These are phyloP conservation scores for Monochamus alternatus DNA, from an alignment of 2,888 invertebrate genomes.

Conservation along the genomic window DNA sequence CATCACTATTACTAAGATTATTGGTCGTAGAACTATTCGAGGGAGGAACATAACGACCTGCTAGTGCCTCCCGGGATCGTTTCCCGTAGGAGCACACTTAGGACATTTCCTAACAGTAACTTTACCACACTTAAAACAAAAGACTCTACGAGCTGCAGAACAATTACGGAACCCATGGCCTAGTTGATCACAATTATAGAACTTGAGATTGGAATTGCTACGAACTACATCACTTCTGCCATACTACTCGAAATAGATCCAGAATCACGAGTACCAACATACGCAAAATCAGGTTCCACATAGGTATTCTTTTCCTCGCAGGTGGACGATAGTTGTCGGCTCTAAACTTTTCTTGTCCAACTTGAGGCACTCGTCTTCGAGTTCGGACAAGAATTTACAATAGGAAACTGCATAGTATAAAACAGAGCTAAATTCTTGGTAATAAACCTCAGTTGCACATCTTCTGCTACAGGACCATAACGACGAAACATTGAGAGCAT, in stretches of 20 bases:
- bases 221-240: too few relatives aligned
- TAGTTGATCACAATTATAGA: too few relatives aligned
- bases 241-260: too few relatives aligned
- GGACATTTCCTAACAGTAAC: not conserved
- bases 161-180: too few relatives aligned
- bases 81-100: not conserved
- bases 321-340: not conserved
- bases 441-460: not conserved
- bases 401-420: constrained; percentile 17
- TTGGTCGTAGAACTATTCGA: too few relatives aligned
- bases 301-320: not conserved
- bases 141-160: too few relatives aligned
- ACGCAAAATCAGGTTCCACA: constrained; percentile 18
- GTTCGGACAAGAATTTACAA: not conserved
- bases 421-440: constrained; percentile 2
- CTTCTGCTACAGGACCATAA: too few relatives aligned
- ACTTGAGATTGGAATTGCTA: too few relatives aligned
- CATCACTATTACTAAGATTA: too few relatives aligned
- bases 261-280: not conserved
- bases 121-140: constrained; percentile 3
- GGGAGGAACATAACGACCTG: not conserved
- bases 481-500: too few relatives aligned
- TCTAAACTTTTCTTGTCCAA: too few relatives aligned
- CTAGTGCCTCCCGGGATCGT: constrained; percentile 12
- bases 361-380: too few relatives aligned